Evolutionary conservation across 2,113 vertebrate species (phyloP).

Genomic region (Coturnix japonica): DNA sequence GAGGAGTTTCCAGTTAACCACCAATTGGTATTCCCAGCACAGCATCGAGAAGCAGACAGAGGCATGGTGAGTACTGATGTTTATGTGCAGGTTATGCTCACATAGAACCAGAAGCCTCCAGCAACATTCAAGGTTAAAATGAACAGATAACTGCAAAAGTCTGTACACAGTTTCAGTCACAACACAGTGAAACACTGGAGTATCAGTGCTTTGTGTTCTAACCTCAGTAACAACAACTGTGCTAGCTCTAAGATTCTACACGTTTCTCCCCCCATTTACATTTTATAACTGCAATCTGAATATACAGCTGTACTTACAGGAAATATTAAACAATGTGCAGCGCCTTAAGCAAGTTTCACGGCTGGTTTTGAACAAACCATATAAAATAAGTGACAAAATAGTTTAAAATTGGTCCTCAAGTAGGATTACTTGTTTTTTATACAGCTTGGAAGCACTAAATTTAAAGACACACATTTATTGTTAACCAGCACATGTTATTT

Average conservation of each 20-base stretch:
- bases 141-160: constrained; percentile 42
- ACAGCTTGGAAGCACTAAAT: constrained; percentile 70
- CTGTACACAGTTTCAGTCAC: constrained; percentile 68
- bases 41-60: constrained; percentile 61
- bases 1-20: constrained; percentile 28
- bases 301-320: constrained; percentile 73
- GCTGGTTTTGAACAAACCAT: constrained; percentile 64
- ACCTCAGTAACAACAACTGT: constrained; percentile 34
- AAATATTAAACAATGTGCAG: constrained; percentile 74
- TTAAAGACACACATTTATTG: constrained; percentile 60
- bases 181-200: constrained; percentile 43
- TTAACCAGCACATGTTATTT: constrained; percentile 48
- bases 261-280: constrained; percentile 38
- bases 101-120: constrained; percentile 64
- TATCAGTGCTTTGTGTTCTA: constrained; percentile 38
- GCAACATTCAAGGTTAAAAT: constrained; percentile 71
- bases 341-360: constrained; percentile 59
- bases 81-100: constrained; percentile 59
- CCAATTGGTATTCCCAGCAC: constrained; percentile 39
- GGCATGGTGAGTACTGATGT: constrained; percentile 45
- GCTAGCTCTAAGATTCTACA: constrained; percentile 56
- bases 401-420: constrained; percentile 78
- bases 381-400: constrained; percentile 66
- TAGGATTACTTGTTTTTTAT: constrained; percentile 47
- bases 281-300: constrained; percentile 69